Evolutionary conservation across 2,797 vertebrate species (phyloP), one percentile per base, ranked within the genome.

Genomic region (Chaenodraco wilsoni): DNA sequence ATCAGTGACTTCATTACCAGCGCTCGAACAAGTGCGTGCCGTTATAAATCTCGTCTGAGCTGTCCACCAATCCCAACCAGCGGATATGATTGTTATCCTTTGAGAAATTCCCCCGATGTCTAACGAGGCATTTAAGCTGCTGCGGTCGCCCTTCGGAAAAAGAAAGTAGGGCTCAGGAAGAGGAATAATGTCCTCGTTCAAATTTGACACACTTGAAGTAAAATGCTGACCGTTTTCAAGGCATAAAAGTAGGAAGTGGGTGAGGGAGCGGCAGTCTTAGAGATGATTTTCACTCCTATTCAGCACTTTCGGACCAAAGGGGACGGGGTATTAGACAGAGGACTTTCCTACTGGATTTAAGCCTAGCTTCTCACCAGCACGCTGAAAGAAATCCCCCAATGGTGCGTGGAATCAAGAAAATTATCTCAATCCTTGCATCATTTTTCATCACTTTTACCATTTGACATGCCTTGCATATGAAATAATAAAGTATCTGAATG

Each of bases 171-270:
- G 81, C 87, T 90, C 79, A 70, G 72, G 81, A 86, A 81, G 79
- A 80, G 71, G 77, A 81, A 83, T 91, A 91, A 93, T 88, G 89
- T 88, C 86, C 91, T 93, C 86, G 89, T 93, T 91, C 87, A 88
- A 76, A 89, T 90, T 85, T 88, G 91, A 92, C 88, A 89, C 90
- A 87, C 85, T 91, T 81, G 78, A 94, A 92, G 80, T 84, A 87
- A 93, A 93, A 87, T 59, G 91, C 93, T 92, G 88, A 94, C 90
- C 91, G 70, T 89, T 90, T 89, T 84, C 72, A 88, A 93, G 88
- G 87, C 79, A 80, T 87, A 74, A 84, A 88, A 90, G 84, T 76
- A 67, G 67, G 72, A 90, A 82, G 79, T 62, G 74, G 71, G 74
- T 11, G 78, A 84, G 72, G 70, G 65, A 87, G 75, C 87, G 43